A percentile compares a stretch with the other conserved stretches of the same genome.
Evolutionary conservation across 1,140 invertebrate species (phyloP).

Genomic region (Diorhabda elongata): DNA sequence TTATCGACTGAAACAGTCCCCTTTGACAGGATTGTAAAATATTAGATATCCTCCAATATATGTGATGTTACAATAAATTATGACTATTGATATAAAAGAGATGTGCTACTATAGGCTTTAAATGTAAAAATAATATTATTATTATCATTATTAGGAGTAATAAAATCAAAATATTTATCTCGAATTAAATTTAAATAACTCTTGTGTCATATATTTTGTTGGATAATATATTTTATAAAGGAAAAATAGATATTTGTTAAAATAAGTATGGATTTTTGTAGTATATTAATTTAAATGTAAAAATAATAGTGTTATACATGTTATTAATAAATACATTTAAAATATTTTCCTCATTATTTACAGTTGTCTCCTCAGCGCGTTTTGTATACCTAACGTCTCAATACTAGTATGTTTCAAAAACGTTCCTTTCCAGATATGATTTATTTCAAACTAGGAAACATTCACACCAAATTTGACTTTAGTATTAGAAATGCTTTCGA

Average conservation of each 20-base stretch:
- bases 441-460: no score
- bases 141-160: constrained; percentile 7
- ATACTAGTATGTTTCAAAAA: no score
- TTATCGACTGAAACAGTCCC: not conserved
- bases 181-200: not conserved
- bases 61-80: constrained; percentile 35
- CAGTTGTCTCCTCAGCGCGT: no score
- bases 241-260: constrained; percentile 7
- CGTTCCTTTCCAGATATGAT: no score
- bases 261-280: constrained; percentile 4
- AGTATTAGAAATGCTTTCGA: no score
- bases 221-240: constrained; percentile 18
- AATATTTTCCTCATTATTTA: not conserved
- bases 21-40: constrained; percentile 1
- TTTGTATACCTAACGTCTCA: no score
- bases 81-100: constrained; percentile 20
- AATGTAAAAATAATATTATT: constrained; percentile 26
- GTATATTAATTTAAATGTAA: constrained; percentile 7
- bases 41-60: constrained; percentile 31
- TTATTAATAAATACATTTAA: constrained; percentile 19
- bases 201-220: constrained; percentile 19
- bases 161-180: constrained; percentile 6
- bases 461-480: no score
- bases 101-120: constrained; percentile 32
- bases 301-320: constrained; percentile 18